Base-by-base conservation (phyloP, 2,888 invertebrate genomes). In the Synergus itoensis region DNA sequence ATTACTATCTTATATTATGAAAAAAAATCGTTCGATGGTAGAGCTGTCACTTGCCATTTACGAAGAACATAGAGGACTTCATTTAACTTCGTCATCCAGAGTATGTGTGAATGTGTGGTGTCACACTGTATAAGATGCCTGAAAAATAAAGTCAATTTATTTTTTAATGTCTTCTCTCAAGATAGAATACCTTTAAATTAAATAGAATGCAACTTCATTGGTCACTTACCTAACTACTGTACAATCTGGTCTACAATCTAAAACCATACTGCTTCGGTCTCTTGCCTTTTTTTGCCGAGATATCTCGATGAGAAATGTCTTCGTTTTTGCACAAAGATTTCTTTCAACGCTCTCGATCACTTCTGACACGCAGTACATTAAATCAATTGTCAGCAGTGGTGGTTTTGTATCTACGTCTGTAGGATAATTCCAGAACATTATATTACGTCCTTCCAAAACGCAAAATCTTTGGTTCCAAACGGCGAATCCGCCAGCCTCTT, bases 381-480 rank as follows among this genome's bases (percentile, higher is more conserved):
- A 86, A 84, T 94, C 92, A 40, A 94, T 82, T 0, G 84, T 80
- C 18, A 91, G 83, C 4, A 92, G 80, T 11, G 81, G 80, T 21
- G 82, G 83, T 62, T 90, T 88, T 14, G 89, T 88, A 40, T 89
- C 90, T 79, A 90, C 91, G 69, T 93, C 93, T 40, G 91, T 88
- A 0, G 94, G 94, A 86, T 94, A 93, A 77, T 93, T 93, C 93
- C 94, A 94, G 60, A 94, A 92, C 36, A 88, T 87, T 1, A 94
- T 83, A 0, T 86, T 85, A 16, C 93, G 89, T 0, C 93, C 93
- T 40, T 92, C 89, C 9, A 94, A 87, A 7, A 92, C 91, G 85
- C 94, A 94, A 94, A 94, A 94, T 77, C 93, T 91, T 0, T 93
- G 92, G 87, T 94, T 94, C 94, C 94, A 94, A 77, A 90, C 89